These are phyloP conservation scores for Zaprionus kolodkinae DNA, from an alignment of 1,140 invertebrate genomes.

Conservation along the genomic window DNA sequence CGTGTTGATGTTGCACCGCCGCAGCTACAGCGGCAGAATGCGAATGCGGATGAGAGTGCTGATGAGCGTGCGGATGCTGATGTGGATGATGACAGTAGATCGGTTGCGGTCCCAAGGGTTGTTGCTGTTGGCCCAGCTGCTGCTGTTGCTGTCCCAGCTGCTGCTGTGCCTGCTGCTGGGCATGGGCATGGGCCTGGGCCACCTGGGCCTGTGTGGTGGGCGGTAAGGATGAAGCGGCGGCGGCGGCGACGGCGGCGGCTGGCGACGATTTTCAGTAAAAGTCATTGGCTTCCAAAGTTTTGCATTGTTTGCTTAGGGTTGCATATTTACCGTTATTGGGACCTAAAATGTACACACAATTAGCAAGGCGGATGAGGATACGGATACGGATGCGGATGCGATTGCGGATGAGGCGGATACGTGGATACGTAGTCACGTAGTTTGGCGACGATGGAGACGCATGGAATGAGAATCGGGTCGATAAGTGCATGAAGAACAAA, in stretches of 20 bases:
- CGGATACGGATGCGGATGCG: slow-evolving; percentile 42
- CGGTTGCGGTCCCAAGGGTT: slow-evolving; percentile 81
- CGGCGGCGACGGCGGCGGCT: slow-evolving; percentile 81
- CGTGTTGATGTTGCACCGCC: slow-evolving; percentile 80
- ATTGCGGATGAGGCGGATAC: slow-evolving; percentile 22
- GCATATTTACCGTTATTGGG: slow-evolving; percentile 93
- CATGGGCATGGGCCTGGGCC: slow-evolving; percentile 46
- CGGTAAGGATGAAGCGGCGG: slow-evolving; percentile 59
- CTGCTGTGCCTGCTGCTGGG: slow-evolving; percentile 57
- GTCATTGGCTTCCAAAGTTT: slow-evolving; percentile 95
- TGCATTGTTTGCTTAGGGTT: slow-evolving; percentile 97
- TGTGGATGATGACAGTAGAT: slow-evolving; percentile 83
- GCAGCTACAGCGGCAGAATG: slow-evolving; percentile 80
- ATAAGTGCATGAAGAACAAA: slow-evolving; percentile 1
- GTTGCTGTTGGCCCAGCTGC: slow-evolving; percentile 55
- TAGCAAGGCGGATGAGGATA: slow-evolving; percentile 75
- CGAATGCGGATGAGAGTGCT: slow-evolving; percentile 81
- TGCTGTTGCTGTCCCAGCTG: slow-evolving; percentile 69
- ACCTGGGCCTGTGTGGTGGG: slow-evolving; percentile 68
- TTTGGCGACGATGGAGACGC: slow-evolving; percentile 7
- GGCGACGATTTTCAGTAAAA: slow-evolving; percentile 94
- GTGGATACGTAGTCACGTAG: slow-evolving; percentile 15
- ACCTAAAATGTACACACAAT: slow-evolving; percentile 83
- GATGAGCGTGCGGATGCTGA: slow-evolving; percentile 77
- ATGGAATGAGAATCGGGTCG: slow-evolving; percentile 40